A percentile compares a stretch with the other conserved stretches of the same genome.
phyloP scores from a whole-genome alignment of 2,888 invertebrate genomes.

The Thymelicus lineola region DNA sequence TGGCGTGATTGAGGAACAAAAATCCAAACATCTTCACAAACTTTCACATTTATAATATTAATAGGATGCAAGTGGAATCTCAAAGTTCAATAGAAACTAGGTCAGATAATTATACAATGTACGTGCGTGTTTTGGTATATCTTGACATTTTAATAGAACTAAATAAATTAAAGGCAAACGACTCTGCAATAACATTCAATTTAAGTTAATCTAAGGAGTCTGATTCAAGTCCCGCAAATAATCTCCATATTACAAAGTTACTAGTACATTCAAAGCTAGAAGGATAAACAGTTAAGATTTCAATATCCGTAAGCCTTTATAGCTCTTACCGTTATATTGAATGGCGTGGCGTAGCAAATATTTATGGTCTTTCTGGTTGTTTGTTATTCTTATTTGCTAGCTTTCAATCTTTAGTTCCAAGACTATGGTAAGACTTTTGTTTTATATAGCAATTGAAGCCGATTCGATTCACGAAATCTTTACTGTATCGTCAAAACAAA shows the following conservation, averaged over 20 bases:
- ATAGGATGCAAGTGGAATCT: neutral
- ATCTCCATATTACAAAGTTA: constrained; percentile 23
- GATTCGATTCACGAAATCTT: constrained; percentile 9
- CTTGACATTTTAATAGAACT: neutral
- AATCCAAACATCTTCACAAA: too few species aligned
- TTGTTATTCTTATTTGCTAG: constrained; percentile 28
- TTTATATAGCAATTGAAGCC: neutral
- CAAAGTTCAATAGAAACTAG: constrained; percentile 2
- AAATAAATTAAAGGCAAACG: constrained; percentile 1
- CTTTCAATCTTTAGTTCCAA: constrained; percentile 17
- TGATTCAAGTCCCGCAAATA: neutral
- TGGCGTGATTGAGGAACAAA: too few species aligned
- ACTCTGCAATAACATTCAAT: constrained; percentile 1
- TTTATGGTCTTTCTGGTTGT: constrained; percentile 33
- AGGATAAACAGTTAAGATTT: constrained; percentile 30
- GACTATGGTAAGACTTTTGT: neutral
- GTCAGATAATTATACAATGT: neutral
- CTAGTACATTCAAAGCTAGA: constrained; percentile 14
- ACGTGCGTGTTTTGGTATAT: too few species aligned
- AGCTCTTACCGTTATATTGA: constrained; percentile 32
- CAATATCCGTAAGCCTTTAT: constrained; percentile 35
- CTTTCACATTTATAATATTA: too few species aligned
- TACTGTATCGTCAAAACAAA: neutral
- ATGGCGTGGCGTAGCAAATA: constrained; percentile 33
- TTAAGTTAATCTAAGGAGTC: neutral